Evolutionary conservation across 2,797 vertebrate genomes (phyloP), one percentile per base, ranked within the genome.

Genomic region (Chelmon rostratus): DNA sequence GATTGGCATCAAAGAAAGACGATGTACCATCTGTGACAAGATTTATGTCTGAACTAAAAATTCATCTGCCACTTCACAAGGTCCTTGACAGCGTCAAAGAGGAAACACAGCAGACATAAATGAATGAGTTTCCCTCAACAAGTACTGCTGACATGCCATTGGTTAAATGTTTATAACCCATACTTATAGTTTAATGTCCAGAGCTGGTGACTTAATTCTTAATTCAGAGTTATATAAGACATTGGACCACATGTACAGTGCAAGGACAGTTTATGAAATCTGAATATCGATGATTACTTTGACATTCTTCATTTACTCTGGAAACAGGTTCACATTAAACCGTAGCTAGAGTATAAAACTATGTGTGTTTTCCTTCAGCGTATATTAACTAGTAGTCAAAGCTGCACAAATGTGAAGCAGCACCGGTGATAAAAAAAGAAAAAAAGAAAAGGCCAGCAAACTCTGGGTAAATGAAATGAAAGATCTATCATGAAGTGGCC

Each of bases 21-120:
- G 31, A 68, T 54, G 28, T 28, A 40, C 35, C 44, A 37, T 47
- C 42, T 23, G 50, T 37, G 9, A 18, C 35, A n/a, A 64, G 72
- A 68, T 77, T 61, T 44, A 62, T 69, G 25, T 76, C 47, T 63
- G 59, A 40, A 53, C 33, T 31, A 70, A 42, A 83, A 52, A 62
- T 40, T 10, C 6, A 67, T 65, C 58, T n/a, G 47, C 1, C 11
- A 21, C 62, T 68, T 72, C 5, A 67, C 31, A 50, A 44, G 50
- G 38, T 56, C 53, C 25, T 52, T 37, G n/a, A 18, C 4, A 33
- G 35, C 4, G 0, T 62, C 46, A 18, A 52, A 47, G 28, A 59
- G 47, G 40, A 57, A 54, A 73, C 35, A 23, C 1, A 19, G 37
- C 28, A 23, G 12, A 57, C 19, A 38, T 19, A 72, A 66, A 50